Conservation (phyloP, 37 sponge, comb jelly and placozoan genomes). For the Chondrosia reniformis region DNA sequence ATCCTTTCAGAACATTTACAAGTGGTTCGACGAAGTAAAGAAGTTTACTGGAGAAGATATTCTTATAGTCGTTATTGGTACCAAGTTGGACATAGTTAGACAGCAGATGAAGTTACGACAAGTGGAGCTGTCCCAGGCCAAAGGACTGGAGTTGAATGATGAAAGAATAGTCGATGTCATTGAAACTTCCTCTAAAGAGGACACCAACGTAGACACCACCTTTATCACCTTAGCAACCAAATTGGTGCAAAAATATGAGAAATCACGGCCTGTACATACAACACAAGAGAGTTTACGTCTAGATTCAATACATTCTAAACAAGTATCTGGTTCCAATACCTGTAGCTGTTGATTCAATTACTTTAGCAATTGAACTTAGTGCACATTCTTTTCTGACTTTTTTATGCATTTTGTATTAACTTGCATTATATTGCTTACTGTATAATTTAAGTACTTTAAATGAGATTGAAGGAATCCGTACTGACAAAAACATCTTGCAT, state of each 20-base stretch:
- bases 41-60: constrained; percentile 53
- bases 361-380: too few species aligned
- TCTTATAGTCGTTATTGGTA: constrained; percentile 40
- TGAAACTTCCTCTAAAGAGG: constrained; percentile 64
- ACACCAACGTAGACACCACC: constrained; percentile 52
- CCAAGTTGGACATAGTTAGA: constrained; percentile 44
- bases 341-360: too few species aligned
- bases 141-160: constrained; percentile 10
- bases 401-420: too few species aligned
- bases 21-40: constrained; percentile 88
- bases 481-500: too few species aligned
- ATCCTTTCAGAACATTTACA: constrained; percentile 55
- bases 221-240: constrained; percentile 32
- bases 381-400: too few species aligned
- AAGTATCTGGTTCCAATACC: too few species aligned
- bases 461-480: too few species aligned
- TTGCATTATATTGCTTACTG: too few species aligned
- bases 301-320: not conserved
- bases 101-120: constrained; percentile 13
- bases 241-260: constrained; percentile 13
- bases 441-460: too few species aligned
- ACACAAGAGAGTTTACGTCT: not conserved
- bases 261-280: not conserved
- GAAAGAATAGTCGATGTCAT: constrained; percentile 34
- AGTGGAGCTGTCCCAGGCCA: constrained; percentile 26